These are phyloP conservation scores for Sinocyclocheilus anshuiensis DNA, from an alignment of 2,113 vertebrate species.

Conservation along the genomic window DNA sequence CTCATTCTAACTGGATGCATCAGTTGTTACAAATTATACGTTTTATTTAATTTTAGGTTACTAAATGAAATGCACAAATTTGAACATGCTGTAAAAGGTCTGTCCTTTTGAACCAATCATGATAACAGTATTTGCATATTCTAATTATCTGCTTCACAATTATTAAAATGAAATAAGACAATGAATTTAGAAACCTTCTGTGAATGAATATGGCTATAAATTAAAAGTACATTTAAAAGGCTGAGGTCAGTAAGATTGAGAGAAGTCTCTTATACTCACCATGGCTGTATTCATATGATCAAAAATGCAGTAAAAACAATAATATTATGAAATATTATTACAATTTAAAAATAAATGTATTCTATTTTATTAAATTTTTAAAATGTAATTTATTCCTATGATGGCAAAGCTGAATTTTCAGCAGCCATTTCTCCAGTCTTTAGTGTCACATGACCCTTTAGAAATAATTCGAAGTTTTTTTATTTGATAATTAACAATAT, in stretches of 20 bases:
- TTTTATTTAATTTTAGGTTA: not conserved
- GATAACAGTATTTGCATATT: slow-evolving; percentile 18
- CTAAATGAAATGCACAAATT: not conserved
- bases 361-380: not conserved
- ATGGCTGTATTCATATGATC: not conserved
- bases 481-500: not conserved
- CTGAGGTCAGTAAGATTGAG: not conserved
- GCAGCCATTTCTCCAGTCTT: not conserved
- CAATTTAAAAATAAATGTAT: not conserved
- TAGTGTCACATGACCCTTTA: not conserved
- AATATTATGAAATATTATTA: not conserved
- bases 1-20: not conserved
- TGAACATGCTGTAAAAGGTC: not conserved
- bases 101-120: not conserved
- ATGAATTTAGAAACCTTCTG: not conserved
- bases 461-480: not conserved
- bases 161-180: not conserved
- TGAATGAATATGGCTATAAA: not conserved
- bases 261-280: not conserved
- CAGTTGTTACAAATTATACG: not conserved
- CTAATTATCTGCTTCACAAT: not conserved
- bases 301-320: not conserved
- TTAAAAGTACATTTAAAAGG: not conserved
- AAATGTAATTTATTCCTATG: not conserved
- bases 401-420: not conserved